Conservation (phyloP, 1,140 invertebrate genomes). For the Panonychus citri region DNA sequence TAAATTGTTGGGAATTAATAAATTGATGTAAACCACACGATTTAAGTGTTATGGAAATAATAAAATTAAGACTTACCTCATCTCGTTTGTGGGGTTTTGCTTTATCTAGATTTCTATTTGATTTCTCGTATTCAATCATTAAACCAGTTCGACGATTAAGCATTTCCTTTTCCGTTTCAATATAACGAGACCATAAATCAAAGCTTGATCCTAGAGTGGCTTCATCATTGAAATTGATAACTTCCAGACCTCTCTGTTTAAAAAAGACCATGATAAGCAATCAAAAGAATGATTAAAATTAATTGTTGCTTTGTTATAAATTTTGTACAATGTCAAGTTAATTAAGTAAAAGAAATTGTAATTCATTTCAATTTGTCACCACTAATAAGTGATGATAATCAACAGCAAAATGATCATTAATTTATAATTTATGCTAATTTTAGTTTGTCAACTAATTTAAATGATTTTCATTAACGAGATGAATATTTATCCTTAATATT, state of each 20-base stretch:
- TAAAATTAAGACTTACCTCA: conserved; percentile 24
- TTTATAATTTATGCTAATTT: too few species aligned
- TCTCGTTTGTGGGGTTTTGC: conserved; percentile 24
- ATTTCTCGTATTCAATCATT: conserved; percentile 25
- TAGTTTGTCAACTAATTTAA: too few species aligned
- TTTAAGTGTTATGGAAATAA: too few species aligned
- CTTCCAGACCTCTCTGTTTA: conserved; percentile 19
- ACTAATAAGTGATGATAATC: too few species aligned
- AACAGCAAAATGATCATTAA: too few species aligned
- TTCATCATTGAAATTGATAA: conserved; percentile 22
- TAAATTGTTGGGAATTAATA: neutral
- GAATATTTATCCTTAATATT: too few species aligned
- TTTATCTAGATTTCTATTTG: conserved; percentile 23
- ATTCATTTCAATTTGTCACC: too few species aligned
- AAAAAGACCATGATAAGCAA: too few species aligned
- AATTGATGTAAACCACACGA: neutral
- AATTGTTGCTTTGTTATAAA: too few species aligned
- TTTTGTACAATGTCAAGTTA: too few species aligned
- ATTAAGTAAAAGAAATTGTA: too few species aligned
- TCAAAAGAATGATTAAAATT: conserved; percentile 8
- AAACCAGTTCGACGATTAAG: conserved; percentile 23
- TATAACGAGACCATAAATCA: conserved; percentile 22
- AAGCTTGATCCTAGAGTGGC: conserved; percentile 22
- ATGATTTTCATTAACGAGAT: too few species aligned
- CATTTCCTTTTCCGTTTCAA: conserved; percentile 25